Base-by-base conservation (phyloP, 2,113 vertebrate genomes). In the Formicarius rufipectus region DNA sequence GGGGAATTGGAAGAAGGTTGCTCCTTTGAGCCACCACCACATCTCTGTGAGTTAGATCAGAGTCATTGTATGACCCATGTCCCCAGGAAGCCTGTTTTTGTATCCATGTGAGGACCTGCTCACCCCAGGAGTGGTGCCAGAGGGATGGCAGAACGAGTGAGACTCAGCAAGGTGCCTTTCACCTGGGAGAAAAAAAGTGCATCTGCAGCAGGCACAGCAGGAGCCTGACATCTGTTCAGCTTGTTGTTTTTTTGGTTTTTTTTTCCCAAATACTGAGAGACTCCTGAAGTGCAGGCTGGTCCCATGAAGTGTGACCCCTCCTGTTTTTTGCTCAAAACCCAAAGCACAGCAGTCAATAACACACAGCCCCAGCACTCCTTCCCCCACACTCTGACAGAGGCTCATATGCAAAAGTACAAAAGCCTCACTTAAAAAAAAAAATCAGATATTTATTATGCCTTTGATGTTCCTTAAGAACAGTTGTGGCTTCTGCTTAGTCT, bases 381-480 rank as follows among this genome's bases (percentile, higher is more conserved):
- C 91, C 85, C 53, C 81, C 6, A 1, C 3, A 4, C 83, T 94
- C 83, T 84, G 66, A 85, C 93, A 86, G 92, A 90, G 90, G 74
- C 82, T 91, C 63, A 6, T 67, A 89, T 37, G 77, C 95, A 96
- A 56, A 93, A 96, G 78, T 53, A 84, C 72, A 93, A 95, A 95
- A 97, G 95, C 92, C 85, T 95, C 18, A 3, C 71, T 71, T 67
- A 27, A 82, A 82, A 89, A 81, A 59, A 80, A 69, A 59, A 78
- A 88, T 81, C 60, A 94, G 92, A 94, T 97, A 95, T 96, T 93
- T 94, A 93, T 86, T 91, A 64, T 33, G 90, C 90, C 98, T 99
- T 99, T 99, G 98, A 99, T 99, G 98, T 99, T 98, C 98, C 98
- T 96, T 98, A 97, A 98, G 98, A 98, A 98, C 83, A 69, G 73